Evolutionary conservation across 1,140 invertebrate species (phyloP).

Genomic region (Hyles euphorbiae): DNA sequence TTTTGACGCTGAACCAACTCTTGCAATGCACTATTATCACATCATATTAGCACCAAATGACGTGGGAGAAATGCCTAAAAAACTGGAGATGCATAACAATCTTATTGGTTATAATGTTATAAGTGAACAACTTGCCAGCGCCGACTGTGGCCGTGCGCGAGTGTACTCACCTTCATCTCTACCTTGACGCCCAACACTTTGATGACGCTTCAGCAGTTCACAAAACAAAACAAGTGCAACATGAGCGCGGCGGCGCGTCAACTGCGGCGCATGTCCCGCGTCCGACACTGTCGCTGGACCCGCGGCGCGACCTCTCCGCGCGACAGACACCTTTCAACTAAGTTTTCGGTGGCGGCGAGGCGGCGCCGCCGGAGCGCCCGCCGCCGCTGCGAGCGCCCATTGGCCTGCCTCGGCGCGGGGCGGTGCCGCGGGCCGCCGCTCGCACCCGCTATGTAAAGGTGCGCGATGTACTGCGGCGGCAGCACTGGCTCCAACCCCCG

Average conservation of each 20-base stretch:
- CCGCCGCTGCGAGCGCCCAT: constrained; percentile 12
- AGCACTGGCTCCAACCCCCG: not conserved
- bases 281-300: not conserved
- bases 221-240: constrained; percentile 30
- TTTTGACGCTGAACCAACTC: too few relatives aligned
- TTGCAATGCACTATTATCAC: too few relatives aligned
- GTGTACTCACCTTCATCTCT: constrained; percentile 50
- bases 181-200: constrained; percentile 47
- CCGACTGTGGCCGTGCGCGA: too few relatives aligned
- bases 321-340: constrained; percentile 37
- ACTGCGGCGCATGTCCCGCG: constrained; percentile 4
- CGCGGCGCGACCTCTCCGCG: constrained; percentile 27
- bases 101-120: too few relatives aligned
- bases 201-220: constrained; percentile 29
- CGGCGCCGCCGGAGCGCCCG: constrained; percentile 29
- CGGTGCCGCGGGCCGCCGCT: constrained; percentile 16
- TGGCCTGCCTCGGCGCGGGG: constrained; percentile 19
- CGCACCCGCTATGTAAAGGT: constrained; percentile 36
- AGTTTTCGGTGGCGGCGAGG: constrained; percentile 35
- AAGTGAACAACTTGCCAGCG: too few relatives aligned
- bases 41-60: too few relatives aligned
- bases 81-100: too few relatives aligned
- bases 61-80: too few relatives aligned
- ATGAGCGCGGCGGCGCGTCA: constrained; percentile 15
- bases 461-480: not conserved